Conservation (phyloP, 1,140 invertebrate species). For the Riptortus pedestris region DNA sequence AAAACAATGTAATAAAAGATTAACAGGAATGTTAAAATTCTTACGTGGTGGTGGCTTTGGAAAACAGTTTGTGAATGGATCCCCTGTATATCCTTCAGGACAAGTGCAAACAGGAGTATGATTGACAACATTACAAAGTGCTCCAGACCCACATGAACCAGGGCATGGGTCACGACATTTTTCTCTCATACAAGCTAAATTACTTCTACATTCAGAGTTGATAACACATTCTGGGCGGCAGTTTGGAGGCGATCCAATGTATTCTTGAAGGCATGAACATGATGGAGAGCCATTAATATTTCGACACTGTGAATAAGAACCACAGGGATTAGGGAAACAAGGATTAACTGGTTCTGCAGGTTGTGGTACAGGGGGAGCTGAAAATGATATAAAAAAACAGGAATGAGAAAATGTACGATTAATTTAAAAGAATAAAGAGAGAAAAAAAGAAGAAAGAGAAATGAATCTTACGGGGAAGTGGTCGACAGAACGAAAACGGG, state of each 20-base stretch:
- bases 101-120: constrained; percentile 48
- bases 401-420: no score
- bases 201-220: constrained; percentile 60
- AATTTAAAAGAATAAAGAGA: background rate
- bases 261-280: constrained; percentile 45
- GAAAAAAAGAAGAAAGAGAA: constrained; percentile 4
- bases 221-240: constrained; percentile 61
- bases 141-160: constrained; percentile 57
- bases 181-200: constrained; percentile 57
- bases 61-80: constrained; percentile 47
- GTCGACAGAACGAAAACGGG: constrained; percentile 46
- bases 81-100: constrained; percentile 44
- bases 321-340: constrained; percentile 47
- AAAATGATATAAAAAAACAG: constrained; percentile 27
- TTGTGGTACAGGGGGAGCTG: constrained; percentile 20
- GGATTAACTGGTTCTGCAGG: constrained; percentile 34
- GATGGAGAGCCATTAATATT: constrained; percentile 41
- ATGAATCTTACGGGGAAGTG: constrained; percentile 37
- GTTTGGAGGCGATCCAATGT: constrained; percentile 54
- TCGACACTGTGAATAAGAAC: constrained; percentile 46
- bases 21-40: constrained; percentile 1
- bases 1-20: background rate
- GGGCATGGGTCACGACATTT: constrained; percentile 63
- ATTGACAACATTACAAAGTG: constrained; percentile 46
- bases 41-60: constrained; percentile 37